Percentiles rank a stretch among this genome's conserved stretches.
phyloP scores from a whole-genome alignment of 2,888 invertebrate genomes.

The Pocota personata region DNA sequence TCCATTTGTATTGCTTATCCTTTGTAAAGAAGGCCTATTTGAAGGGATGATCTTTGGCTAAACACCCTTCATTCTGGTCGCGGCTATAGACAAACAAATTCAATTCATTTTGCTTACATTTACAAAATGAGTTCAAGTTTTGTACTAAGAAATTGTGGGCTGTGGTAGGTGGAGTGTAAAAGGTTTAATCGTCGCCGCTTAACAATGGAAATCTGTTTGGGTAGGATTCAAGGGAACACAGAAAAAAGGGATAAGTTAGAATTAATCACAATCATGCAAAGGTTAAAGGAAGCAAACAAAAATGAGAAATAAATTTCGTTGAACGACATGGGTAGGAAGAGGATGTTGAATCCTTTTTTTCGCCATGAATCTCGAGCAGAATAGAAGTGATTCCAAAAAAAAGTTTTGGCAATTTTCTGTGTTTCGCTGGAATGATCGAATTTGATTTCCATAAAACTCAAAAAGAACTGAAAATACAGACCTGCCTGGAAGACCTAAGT shows the following conservation, averaged over 20 bases:
- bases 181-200: not conserved
- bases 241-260: not conserved
- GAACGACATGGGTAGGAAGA: not conserved
- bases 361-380: not conserved
- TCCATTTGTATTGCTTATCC: slow-evolving; percentile 21
- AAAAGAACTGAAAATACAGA: too few species aligned
- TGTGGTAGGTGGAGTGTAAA: not conserved
- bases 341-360: not conserved
- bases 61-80: not conserved
- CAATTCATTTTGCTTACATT: slow-evolving; percentile 4
- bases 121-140: not conserved
- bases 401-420: too few species aligned
- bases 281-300: not conserved
- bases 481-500: too few species aligned
- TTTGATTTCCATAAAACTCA: too few species aligned
- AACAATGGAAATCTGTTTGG: not conserved
- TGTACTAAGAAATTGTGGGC: not conserved
- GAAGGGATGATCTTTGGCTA: slow-evolving; percentile 8
- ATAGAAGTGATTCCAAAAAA: too few species aligned
- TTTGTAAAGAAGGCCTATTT: slow-evolving; percentile 1
- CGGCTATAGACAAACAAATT: not conserved
- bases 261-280: not conserved
- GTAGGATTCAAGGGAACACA: not conserved
- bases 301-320: not conserved
- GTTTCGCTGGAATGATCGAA: too few species aligned